Evolutionary conservation across 2,797 vertebrate genomes (phyloP).

Genomic region (Mionectes olivaceus): DNA sequence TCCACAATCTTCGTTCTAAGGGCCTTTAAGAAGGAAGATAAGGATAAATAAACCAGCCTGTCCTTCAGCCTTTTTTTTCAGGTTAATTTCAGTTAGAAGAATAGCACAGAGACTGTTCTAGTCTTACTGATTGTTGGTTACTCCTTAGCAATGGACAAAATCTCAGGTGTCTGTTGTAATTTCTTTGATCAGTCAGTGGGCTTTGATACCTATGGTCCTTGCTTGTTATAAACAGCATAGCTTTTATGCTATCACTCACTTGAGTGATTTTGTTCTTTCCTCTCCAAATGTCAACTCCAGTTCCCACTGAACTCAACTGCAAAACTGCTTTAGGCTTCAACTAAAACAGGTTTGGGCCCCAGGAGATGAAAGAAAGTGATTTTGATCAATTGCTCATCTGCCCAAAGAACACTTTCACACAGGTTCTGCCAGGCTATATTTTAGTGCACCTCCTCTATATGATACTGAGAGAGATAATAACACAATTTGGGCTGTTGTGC

Average conservation of each 20-base stretch:
- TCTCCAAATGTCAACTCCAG: conserved; percentile 33
- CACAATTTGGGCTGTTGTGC: conserved; percentile 59
- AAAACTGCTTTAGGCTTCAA: conserved; percentile 53
- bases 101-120: neutral
- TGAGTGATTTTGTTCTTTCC: conserved; percentile 52
- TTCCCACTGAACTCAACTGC: conserved; percentile 47
- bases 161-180: neutral
- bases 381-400: conserved; percentile 66
- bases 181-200: neutral
- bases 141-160: conserved; percentile 1
- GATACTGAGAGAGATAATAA: conserved; percentile 63
- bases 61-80: neutral
- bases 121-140: neutral
- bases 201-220: neutral
- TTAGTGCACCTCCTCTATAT: conserved; percentile 27
- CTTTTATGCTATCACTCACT: conserved; percentile 51
- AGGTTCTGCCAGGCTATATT: conserved; percentile 55
- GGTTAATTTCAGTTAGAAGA: neutral
- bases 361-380: conserved; percentile 60
- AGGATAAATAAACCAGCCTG: neutral
- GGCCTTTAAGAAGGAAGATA: neutral
- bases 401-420: conserved; percentile 37
- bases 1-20: neutral
- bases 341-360: conserved; percentile 54
- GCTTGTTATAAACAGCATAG: conserved; percentile 33